Base-by-base conservation (phyloP, 2,113 vertebrate species). In the Haliaeetus leucogaster region DNA sequence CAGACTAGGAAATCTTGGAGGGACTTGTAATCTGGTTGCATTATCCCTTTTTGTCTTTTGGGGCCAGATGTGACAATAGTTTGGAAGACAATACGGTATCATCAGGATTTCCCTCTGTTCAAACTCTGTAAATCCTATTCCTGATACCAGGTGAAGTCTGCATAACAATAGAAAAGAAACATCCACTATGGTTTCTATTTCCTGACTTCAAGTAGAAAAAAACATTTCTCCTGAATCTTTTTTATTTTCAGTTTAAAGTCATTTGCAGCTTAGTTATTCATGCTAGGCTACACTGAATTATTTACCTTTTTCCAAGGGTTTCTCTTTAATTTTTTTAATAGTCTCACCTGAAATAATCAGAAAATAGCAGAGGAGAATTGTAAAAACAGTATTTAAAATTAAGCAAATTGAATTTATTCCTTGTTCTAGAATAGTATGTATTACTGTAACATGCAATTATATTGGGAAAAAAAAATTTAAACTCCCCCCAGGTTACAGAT, bases 331-430 rank as follows among this genome's bases (percentile, higher is more conserved):
- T 40, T 85, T 48, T 86, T 45, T 40, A 85, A 71, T 48, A 87
- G 67, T 83, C 67, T 90, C 66, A 87, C 59, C 73, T 95, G 93
- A 95, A 93, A 96, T 97, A 93, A 97, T 96, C 82, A 94, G 74
- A 91, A 97, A 95, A 91, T n/a, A 83, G 55, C 79, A 89, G 40
- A 55, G 50, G 62, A 93, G 62, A 81, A 84, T 18, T 87, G 25
- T 73, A 87, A 97, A 96, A 95, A 66, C 93, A 82, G 71, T 94
- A 81, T 78, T 96, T 96, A 97, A 97, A 90, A 91, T 50, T 34
- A 91, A 96, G 26, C 68, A 70, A 90, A 87, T 48, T 62, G 66
- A 88, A 94, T 93, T 61, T 91, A 86, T 90, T 56, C n/a, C 83
- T 86, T 86, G 63, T 52, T 82, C 58, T 82, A 78, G 55, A 96